These are phyloP conservation scores for Pygocentrus nattereri DNA, from an alignment of 2,797 vertebrate species.

Conservation along the genomic window DNA sequence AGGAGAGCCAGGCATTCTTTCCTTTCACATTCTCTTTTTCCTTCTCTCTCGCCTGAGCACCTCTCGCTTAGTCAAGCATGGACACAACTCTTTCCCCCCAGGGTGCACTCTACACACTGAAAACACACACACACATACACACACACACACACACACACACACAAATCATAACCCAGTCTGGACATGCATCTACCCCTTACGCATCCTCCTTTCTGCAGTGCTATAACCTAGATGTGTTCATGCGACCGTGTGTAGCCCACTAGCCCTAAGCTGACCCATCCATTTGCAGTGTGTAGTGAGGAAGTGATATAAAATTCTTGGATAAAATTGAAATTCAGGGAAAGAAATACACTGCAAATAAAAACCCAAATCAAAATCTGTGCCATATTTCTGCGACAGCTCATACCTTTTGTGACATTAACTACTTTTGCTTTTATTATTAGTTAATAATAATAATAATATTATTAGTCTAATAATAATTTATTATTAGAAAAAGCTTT, in stretches of 20 bases:
- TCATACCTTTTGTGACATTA: too few species aligned
- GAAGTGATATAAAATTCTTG: too few species aligned
- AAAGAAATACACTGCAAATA: too few species aligned
- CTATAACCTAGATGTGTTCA: neutral
- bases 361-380: too few species aligned
- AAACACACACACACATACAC: conserved; percentile 21
- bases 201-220: conserved; percentile 21
- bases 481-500: too few species aligned
- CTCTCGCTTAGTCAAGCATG: conserved; percentile 53
- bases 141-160: conserved; percentile 17
- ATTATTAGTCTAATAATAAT: too few species aligned
- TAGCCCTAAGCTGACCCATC: neutral
- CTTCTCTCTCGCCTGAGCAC: conserved; percentile 50
- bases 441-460: too few species aligned
- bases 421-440: too few species aligned
- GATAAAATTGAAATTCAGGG: too few species aligned
- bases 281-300: too few species aligned
- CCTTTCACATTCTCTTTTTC: conserved; percentile 60
- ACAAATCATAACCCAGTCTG: conserved; percentile 18
- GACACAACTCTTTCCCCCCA: conserved; percentile 40
- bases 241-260: neutral
- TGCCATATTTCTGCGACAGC: too few species aligned
- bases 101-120: neutral
- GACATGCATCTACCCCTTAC: conserved; percentile 12
- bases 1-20: conserved; percentile 58